Evolutionary conservation across 2,888 invertebrate genomes (phyloP), one percentile per base, ranked within the genome.

Genomic region (Lasioglossum pauxillum): DNA sequence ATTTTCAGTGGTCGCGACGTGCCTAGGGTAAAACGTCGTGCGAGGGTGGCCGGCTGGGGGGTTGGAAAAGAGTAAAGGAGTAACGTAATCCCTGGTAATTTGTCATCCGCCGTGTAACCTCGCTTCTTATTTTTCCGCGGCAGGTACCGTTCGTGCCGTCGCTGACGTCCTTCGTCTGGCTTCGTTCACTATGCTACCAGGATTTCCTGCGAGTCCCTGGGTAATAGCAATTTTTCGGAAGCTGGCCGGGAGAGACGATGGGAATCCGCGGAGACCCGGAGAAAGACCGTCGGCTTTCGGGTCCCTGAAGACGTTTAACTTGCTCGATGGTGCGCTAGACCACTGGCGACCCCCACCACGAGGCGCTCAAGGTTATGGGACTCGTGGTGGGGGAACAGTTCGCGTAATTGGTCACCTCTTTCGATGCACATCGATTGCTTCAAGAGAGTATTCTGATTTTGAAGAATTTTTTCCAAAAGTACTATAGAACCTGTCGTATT

Each of bases 1-100:
- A 90, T 90, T 90, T 90, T 90, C 84, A 85, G 27, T 75, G 80
- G 83, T 41, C 84, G 80, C 87, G 82, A 75, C 84, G 82, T 83
- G 78, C 74, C 78, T 27, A 75, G 82, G 84, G 84, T 77, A 41
- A 57, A 82, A 78, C 87, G 84, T 83, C 88, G 81, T n/a, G 67
- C 78, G 78, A 67, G 60, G 76, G 44, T 71, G 81, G 82, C 69
- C 44, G 76, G 81, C 67, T 75, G 53, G 31, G 23, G 49, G 76
- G 71, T 38, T 74, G 69, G 49, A 73, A 69, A 76, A 67, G 80
- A 75, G 84, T 38, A 80, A 83, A 79, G 83, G 78, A 84, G 85
- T 88, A 89, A 91, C 84, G 89, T 92, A 92, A 93, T 93, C 92
- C 91, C 76, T 60, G 85, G 86, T 91, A 91, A 94, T 94, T 93